Evolutionary conservation across 1,140 invertebrate species (phyloP), one percentile per base, ranked within the genome.

Genomic region (Tetramorium simillimum): DNA sequence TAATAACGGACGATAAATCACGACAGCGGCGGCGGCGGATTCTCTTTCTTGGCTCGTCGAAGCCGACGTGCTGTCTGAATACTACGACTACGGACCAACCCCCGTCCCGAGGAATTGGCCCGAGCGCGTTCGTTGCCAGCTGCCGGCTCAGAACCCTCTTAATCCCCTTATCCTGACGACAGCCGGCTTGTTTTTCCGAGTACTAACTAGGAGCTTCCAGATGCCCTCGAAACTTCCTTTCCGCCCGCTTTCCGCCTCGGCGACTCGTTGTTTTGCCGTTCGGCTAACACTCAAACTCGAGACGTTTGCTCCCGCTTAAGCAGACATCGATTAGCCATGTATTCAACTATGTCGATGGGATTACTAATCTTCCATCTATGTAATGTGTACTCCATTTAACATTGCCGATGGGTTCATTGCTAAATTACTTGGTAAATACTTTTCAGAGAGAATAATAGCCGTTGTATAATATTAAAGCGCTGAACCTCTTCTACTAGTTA

Each of bases 141-240:
- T 76, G 56, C 56, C 37, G 14, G 51, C 72, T 75, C 72, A 58
- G 53, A 60, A 76, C 37, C 73, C 37, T 43, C 53, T 76, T 76
- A 76, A 76, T 76, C 73, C 73, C 53, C 73, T 76, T 76, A 60
- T 76, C 56, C 73, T 28, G 53, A 37, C 53, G 73, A 76, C 73
- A 76, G 73, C 56, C 73, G 60, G 53, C 53, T 76, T 76, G 53
- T 76, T 76, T 76, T 76, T 76, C 73, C 37, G 53, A 75, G 72
- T 33, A 76, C 46, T 53, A 75, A 75, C 70, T 53, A 56, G 51
- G n/a, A 56, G 72, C 72, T 75, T 75, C 73, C 53, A 60, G 73
- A 76, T 60, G 56, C 53, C 37, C 37, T 60, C 72, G 53, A 24
- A 58, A 76, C 53, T 76, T 76, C 72, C 72, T 76, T 76, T 76